These are phyloP conservation scores for Lanius collurio DNA, from an alignment of 2,113 vertebrate genomes.

Conservation along the genomic window DNA sequence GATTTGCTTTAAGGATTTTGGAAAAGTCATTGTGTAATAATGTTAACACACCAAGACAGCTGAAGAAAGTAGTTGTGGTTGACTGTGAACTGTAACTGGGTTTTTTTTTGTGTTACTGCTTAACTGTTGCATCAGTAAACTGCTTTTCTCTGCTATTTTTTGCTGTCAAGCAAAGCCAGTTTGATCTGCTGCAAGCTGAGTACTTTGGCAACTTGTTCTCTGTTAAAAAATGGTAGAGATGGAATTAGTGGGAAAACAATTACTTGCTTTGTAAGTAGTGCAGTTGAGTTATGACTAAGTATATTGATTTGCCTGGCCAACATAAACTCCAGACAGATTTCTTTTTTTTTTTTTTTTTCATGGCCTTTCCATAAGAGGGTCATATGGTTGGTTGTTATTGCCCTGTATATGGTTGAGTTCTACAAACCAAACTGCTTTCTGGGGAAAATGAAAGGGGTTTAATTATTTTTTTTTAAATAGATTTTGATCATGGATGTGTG, in stretches of 20 bases:
- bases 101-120: neutral
- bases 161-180: neutral
- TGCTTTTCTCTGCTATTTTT: neutral
- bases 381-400: slow-evolving; percentile 15
- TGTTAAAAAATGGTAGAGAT: slow-evolving; percentile 8
- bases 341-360: neutral
- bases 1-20: neutral
- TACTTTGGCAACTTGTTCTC: slow-evolving; percentile 8
- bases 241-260: slow-evolving; percentile 35
- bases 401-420: neutral
- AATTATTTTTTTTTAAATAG: neutral
- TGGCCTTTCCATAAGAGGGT: neutral
- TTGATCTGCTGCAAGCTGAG: neutral
- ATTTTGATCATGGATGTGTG: neutral
- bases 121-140: neutral
- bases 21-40: neutral
- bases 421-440: slow-evolving; percentile 18
- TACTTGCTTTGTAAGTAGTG: slow-evolving; percentile 53
- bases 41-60: neutral
- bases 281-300: slow-evolving; percentile 38
- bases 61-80: neutral
- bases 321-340: slow-evolving; percentile 23
- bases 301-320: slow-evolving; percentile 48
- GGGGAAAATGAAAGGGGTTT: slow-evolving; percentile 2
- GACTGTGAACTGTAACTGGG: neutral